These are phyloP conservation scores for Sebastes kiyomatsui DNA, from an alignment of 2,797 vertebrate species.

Conservation along the genomic window DNA sequence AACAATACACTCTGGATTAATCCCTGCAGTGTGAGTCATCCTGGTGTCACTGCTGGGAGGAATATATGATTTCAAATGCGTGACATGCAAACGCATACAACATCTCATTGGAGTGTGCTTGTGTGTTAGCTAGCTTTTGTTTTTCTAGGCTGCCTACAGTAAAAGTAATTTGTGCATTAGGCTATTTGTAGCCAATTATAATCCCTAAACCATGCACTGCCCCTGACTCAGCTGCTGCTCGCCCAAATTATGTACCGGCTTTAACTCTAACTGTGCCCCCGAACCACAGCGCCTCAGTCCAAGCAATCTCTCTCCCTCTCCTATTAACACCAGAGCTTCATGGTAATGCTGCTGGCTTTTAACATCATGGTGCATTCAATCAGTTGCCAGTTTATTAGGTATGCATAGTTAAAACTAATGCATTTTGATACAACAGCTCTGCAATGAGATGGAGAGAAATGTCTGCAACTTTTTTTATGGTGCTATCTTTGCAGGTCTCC, in stretches of 20 bases:
- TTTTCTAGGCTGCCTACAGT: not conserved
- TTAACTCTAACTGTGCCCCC: slow-evolving; percentile 5
- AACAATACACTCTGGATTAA: not conserved
- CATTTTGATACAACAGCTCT: not conserved
- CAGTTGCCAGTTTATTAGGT: not conserved
- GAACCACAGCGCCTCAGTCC: not conserved
- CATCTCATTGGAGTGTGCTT: not conserved
- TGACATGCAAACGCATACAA: not conserved
- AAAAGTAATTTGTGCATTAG: slow-evolving; percentile 1
- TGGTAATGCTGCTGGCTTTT: not conserved
- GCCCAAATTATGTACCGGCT: slow-evolving; percentile 22
- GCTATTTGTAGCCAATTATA: slow-evolving; percentile 39
- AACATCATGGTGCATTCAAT: not conserved
- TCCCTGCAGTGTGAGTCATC: not conserved
- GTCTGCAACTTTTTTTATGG: not conserved
- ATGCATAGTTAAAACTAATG: not conserved
- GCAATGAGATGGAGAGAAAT: not conserved
- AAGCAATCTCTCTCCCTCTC: not conserved
- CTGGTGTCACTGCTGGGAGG: not conserved
- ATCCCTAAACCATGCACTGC: slow-evolving; percentile 29
- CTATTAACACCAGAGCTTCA: not conserved
- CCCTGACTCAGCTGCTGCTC: slow-evolving; percentile 39
- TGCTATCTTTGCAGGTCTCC: not conserved
- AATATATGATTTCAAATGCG: not conserved
- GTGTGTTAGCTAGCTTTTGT: not conserved